A percentile compares a stretch with the other conserved stretches of the same genome.
Conservation (phyloP, 2,113 vertebrate species). For the Rattus rattus region DNA sequence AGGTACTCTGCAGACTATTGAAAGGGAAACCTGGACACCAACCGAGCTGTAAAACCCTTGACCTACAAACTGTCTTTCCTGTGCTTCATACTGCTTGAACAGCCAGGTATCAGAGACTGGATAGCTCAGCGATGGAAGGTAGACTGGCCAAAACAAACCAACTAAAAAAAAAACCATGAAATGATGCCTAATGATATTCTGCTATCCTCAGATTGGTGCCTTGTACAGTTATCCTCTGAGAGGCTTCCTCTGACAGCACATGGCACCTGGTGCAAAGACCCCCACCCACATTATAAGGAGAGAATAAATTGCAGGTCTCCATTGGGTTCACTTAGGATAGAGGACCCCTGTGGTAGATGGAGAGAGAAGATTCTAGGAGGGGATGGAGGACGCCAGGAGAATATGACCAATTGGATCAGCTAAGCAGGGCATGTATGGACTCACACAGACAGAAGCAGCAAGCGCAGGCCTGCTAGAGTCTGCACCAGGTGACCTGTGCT, state of each 20-base stretch:
- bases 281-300: not conserved
- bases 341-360: not conserved
- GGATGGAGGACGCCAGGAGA: not conserved
- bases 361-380: not conserved
- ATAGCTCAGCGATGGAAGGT: not conserved
- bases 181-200: not conserved
- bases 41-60: not conserved
- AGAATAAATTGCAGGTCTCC: not conserved
- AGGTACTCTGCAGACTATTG: not conserved
- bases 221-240: not conserved
- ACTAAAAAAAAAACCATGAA: not conserved
- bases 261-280: not conserved
- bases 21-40: not conserved
- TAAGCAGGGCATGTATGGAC: not conserved
- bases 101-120: not conserved
- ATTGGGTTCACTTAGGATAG: not conserved
- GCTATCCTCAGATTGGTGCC: not conserved
- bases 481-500: not conserved
- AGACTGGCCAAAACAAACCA: no score
- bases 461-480: no score
- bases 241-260: not conserved
- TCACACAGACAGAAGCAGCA: not conserved
- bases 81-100: not conserved
- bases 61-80: not conserved
- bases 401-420: no score